Base-by-base conservation (phyloP, 1,140 invertebrate genomes). In the Megalonaias nervosa region DNA sequence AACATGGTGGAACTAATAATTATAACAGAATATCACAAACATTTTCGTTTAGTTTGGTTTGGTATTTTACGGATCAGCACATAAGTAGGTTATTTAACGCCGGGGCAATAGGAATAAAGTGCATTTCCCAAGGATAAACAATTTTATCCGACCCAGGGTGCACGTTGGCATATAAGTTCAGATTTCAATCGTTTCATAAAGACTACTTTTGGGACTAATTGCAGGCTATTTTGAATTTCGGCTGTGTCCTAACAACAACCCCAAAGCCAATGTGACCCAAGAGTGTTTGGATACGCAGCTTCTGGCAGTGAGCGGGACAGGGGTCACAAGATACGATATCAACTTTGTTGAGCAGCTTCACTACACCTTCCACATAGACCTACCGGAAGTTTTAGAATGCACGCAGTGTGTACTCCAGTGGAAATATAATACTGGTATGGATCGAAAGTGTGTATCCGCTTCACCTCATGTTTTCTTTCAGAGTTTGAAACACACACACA, bases 161-260 rank as follows among this genome's bases (percentile, higher is more conserved):
- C 80, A 83, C 62, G 61, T 77, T 31, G 26, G 2, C 26, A 31
- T 31, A 1, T 31, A 31, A 48, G 38, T 48, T 48, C 38, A 48
- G 38, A 48, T 48, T 48, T 48, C 6, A 48, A 11, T 11, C 38
- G 38, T 48, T 48, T 48, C 11, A 48, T 48, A 48, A 48, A 48
- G 11, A 48, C 9, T 11, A 48, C 11, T 48, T 48, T 48, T 48
- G 38, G 2, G 38, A 48, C 38, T 48, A 48, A 9, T 48, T 48
- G 38, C 38, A 79, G 96, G 97, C 15, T 96, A 94, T 89, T 97
- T 97, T 85, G 95, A 97, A 86, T 97, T 97, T 90, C 92, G 95
- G 66, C 84, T 96, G 0, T 98, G 96, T 86, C 93, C 95, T 0
- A 92, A 93, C 85, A 92, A 91, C 56, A 88, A 87, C 88, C 72